Base-by-base conservation (phyloP, 1,140 invertebrate species). In the Ylistrum balloti region DNA sequence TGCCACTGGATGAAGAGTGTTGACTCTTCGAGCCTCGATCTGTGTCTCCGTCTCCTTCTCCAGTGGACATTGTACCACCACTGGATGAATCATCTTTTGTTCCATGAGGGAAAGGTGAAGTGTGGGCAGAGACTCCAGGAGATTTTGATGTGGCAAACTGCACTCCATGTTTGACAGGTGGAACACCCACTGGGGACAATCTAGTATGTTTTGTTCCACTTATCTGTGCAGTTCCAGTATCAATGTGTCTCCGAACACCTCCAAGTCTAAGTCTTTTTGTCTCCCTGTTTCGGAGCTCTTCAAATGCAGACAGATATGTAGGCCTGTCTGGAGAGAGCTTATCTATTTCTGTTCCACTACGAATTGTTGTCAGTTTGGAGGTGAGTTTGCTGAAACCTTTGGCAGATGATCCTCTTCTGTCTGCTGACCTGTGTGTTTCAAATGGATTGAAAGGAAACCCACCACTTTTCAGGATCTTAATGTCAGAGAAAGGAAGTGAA, bases 401-500 rank as follows among this genome's bases (percentile, higher is more conserved):
- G 56, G 56, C 56, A 74, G 56, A 74, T 74, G 56, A 74, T 74
- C 56, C 48, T 35, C 34, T 32, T 32, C 86, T 74, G 85, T 34
- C 85, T 45, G 22, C 22, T n/a, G 86, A 88, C 88, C 45, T 91
- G 89, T 20, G 88, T 86, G 91, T 85, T 90, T 48, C 89, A 88
- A 86, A 88, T 38, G 28, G 89, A 90, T 85, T 90, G 33, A 56
- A 87, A 87, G 86, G 89, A 45, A 33, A 45, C 13, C 86, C 56
- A 15, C 48, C 86, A 87, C 35, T 90, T 74, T 86, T 90, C 22
- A 90, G 34, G 11, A 87, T 41, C 20, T 87, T 90, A 98, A 90
- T 98, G 97, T 99, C 98, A 15, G 98, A 98, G 95, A 99, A 98
- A 0, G 99, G 99, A 86, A 99, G 96, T 0, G 99, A 99, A 95